Evolutionary conservation across 2,113 vertebrate species (phyloP), one percentile per base, ranked within the genome.

Genomic region (Sinocyclocheilus anophthalmus): DNA sequence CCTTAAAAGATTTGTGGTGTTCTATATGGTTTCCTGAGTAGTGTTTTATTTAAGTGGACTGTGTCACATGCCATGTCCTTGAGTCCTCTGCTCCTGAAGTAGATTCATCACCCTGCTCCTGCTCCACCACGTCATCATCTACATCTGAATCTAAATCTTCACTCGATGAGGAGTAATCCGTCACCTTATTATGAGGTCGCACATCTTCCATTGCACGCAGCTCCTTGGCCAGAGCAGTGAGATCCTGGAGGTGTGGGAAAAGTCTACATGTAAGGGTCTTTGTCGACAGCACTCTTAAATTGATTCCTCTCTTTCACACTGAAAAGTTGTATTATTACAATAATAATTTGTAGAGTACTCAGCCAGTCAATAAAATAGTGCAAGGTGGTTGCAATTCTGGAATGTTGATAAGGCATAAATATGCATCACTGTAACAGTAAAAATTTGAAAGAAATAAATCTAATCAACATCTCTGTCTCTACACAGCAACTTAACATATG

Each of bases 131-230:
- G 0, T 61, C 57, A 59, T 59, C 57, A n/a, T 61, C 57, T 61
- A 61, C 57, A n/a, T 61, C 57, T 61, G 57, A 61, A 61, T 59
- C 57, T 59, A 59, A 59, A 59, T 61, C 57, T n/a, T 61, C 57
- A 61, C 57, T 61, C 9, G 57, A 61, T 9, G 57, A 59, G 20
- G 57, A 61, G 8, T 61, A 61, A 61, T 61, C 57, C 1, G 57
- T 61, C 57, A 61, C 57, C 20, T 61, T 61, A 61, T 61, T 20
- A 59, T 22, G 57, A 61, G 57, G 57, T 61, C 22, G 57, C 57
- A 61, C 57, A 61, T 61, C 57, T n/a, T 61, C 57, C 57, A 61
- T 22, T 61, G 57, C 57, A 61, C 57, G 57, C 3, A 61, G 57
- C 22, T 61, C 57, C 57, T n/a, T 61, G 57, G 57, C 57, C 1